A percentile compares a stretch with the other conserved stretches of the same genome.
phyloP scores from a whole-genome alignment of 2,113 vertebrate species.

The Oenanthe oenanthe region DNA sequence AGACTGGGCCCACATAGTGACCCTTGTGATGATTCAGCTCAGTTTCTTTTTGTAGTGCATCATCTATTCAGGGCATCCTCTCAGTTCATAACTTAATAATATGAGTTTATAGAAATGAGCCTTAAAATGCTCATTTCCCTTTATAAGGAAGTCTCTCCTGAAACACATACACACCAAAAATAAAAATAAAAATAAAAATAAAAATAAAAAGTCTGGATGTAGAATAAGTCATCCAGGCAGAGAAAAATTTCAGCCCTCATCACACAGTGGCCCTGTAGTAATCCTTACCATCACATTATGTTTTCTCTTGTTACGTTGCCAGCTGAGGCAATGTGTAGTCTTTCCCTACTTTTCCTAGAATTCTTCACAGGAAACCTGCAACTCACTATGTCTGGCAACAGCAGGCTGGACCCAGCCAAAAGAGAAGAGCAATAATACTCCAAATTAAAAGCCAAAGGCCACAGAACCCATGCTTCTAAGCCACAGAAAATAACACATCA shows the following conservation, averaged over 20 bases:
- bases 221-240: not conserved
- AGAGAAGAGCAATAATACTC: not conserved
- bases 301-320: not conserved
- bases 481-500: not conserved
- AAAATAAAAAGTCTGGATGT: fast-evolving
- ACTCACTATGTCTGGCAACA: not conserved
- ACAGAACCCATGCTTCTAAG: not conserved
- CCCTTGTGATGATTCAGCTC: fast-evolving
- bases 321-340: not conserved
- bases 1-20: not conserved
- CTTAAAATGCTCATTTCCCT: not conserved
- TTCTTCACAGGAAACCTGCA: not conserved
- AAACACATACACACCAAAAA: not conserved
- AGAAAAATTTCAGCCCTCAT: not conserved
- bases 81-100: not conserved
- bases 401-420: not conserved
- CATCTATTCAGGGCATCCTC: not conserved
- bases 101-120: not conserved
- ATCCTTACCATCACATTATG: not conserved
- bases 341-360: not conserved
- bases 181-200: no score
- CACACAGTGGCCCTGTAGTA: not conserved
- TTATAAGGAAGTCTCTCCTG: not conserved
- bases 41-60: not conserved
- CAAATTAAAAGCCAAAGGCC: not conserved